Evolutionary conservation across 2,888 invertebrate genomes (phyloP).

Genomic region (Calliphora vomitoria): DNA sequence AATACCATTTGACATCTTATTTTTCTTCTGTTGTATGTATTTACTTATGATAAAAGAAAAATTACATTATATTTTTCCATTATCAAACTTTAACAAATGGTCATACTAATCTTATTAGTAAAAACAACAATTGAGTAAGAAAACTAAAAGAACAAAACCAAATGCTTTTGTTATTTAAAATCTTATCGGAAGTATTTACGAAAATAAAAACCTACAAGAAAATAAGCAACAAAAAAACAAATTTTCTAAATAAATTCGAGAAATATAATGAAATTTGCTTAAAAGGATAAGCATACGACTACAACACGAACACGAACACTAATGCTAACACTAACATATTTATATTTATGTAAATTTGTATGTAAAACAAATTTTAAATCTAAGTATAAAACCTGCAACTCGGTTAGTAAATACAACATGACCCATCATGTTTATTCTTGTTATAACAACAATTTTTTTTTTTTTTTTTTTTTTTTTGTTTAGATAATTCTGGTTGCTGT

Average conservation of each 20-base stretch:
- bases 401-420: constrained; percentile 17
- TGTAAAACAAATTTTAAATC: background rate
- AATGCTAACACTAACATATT: background rate
- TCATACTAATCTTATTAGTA: constrained; percentile 34
- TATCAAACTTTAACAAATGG: constrained; percentile 20
- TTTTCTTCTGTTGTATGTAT: background rate
- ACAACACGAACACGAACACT: background rate
- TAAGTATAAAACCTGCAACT: constrained; percentile 7
- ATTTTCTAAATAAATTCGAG: constrained; percentile 6
- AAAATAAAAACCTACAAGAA: constrained; percentile 9
- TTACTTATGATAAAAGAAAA: constrained; percentile 10
- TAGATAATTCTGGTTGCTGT: background rate
- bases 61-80: constrained; percentile 7
- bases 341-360: background rate
- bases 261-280: constrained; percentile 42
- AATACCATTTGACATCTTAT: background rate
- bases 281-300: constrained; percentile 25
- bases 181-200: constrained; percentile 31
- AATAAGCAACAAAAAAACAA: background rate
- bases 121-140: constrained; percentile 23
- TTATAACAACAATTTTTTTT: background rate
- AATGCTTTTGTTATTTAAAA: constrained; percentile 22
- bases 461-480: too few species aligned
- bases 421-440: constrained; percentile 15
- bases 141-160: background rate